Evolutionary conservation across 2,888 invertebrate genomes (phyloP), one percentile per base, ranked within the genome.

Genomic region (Andrena flavipes): DNA sequence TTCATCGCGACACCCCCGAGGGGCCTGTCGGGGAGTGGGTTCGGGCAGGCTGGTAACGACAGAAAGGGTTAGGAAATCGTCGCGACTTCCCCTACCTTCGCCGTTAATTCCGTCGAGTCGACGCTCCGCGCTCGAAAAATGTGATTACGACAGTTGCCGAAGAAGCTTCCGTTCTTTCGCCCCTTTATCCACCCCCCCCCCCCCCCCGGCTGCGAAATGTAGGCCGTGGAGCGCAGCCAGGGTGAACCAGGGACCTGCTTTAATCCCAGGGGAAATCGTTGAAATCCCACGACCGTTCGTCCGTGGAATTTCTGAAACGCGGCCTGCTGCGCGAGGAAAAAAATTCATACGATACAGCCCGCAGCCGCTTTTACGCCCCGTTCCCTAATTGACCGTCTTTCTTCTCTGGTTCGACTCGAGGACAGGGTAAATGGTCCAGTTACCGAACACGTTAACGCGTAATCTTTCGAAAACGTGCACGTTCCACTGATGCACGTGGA

Each of bases 41-140:
- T 42, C 13, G 42, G 42, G 42, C 42, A 42, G 42, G 42, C 16
- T 42, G 16, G 35, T 51, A 23, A 65, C 65, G 59, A 23, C 13
- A 20, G 54, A 56, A 68, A 68, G 68, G 68, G 68, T 68, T 68
- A 68, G 35, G 10, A 68, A 56, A 68, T 54, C 64, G 74, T 65
- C 70, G 81, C 68, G 68, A 79, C 75, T 64, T 75, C 76, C 30
- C 62, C 42, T 42, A 4, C 42, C 42, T 1, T 42, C 42, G 42
- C 42, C 63, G 73, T 76, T 85, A 84, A 87, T 84, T 79, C 70
- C 64, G 7, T 2, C 33, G 69, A 82, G 72, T 64, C 65, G 70
- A 42, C 56, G 56, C 71, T 42, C 8, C 51, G 33, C 33, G 42
- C 10, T 10, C 23, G 42, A 76, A 29, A 78, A 78, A 78, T 33